Conservation (phyloP, 2,113 vertebrate genomes). For the Periophthalmodon schlosseri region DNA sequence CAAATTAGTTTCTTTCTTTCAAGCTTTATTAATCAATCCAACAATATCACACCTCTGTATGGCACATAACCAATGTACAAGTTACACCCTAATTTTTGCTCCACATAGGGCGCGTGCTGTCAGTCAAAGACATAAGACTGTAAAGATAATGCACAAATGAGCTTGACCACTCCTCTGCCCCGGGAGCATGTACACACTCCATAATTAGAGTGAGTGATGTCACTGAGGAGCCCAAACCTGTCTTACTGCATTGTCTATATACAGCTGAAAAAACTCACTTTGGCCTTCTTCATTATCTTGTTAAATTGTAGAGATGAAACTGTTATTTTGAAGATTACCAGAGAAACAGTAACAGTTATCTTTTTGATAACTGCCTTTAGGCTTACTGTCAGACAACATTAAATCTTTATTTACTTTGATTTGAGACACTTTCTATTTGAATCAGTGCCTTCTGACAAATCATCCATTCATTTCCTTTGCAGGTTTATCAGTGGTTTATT, state of each 20-base stretch:
- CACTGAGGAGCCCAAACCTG: slow-evolving; percentile 65
- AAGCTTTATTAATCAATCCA: slow-evolving; percentile 25
- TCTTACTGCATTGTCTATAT: slow-evolving; percentile 56
- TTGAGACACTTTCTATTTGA: slow-evolving; percentile 7
- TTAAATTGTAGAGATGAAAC: slow-evolving; percentile 74
- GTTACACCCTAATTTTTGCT: slow-evolving; percentile 50
- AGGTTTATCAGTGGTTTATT: slow-evolving; percentile 33
- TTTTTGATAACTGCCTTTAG: slow-evolving; percentile 35
- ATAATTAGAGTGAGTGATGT: slow-evolving; percentile 79
- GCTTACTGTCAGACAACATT: slow-evolving; percentile 16
- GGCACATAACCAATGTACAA: slow-evolving; percentile 41
- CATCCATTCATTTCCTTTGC: slow-evolving; percentile 32
- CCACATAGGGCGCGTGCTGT: slow-evolving; percentile 34
- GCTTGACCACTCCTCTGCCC: slow-evolving; percentile 61
- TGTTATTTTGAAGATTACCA: slow-evolving; percentile 66
- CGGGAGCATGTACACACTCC: slow-evolving; percentile 63
- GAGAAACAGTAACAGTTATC: slow-evolving; percentile 20
- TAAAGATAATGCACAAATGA: slow-evolving; percentile 56
- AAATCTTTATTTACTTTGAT: slow-evolving; percentile 26
- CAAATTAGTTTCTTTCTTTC: background rate
- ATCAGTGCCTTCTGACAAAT: slow-evolving; percentile 29
- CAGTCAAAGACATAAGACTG: slow-evolving; percentile 63
- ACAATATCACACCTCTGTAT: slow-evolving; percentile 20
- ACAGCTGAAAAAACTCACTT: slow-evolving; percentile 62
- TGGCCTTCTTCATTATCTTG: slow-evolving; percentile 64